These are phyloP conservation scores for Paradoxurus hermaphroditus DNA, from an alignment of 2,113 vertebrate genomes.

Conservation along the genomic window DNA sequence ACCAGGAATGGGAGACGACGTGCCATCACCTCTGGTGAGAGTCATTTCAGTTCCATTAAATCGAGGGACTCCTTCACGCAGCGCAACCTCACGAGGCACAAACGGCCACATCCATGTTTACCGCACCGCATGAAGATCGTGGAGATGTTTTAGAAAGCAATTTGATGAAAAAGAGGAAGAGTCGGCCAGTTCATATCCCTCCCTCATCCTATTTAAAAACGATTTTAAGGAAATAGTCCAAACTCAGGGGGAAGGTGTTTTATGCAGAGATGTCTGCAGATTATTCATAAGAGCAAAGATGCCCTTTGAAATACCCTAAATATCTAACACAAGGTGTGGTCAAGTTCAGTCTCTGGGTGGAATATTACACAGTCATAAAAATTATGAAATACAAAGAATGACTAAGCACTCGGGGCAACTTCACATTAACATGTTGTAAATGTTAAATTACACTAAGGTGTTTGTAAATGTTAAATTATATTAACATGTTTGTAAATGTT, in stretches of 20 bases:
- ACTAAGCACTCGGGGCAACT: background rate
- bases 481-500: no score
- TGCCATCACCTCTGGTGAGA: background rate
- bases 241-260: background rate
- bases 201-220: background rate
- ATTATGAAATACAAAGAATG: background rate
- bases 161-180: background rate
- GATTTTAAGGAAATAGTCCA: conserved; percentile 7
- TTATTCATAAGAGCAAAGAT: background rate
- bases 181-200: no score
- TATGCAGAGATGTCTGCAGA: background rate
- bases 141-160: background rate
- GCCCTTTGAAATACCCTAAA: background rate
- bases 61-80: background rate
- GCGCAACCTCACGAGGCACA: background rate
- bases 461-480: no score
- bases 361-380: background rate
- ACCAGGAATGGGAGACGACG: background rate
- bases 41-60: background rate
- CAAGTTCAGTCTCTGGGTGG: background rate
- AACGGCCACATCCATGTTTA: background rate
- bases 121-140: background rate
- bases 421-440: background rate
- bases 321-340: background rate
- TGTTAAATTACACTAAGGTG: no score